Conservation (phyloP, 2,113 vertebrate genomes). For the Notiomystis cincta region DNA sequence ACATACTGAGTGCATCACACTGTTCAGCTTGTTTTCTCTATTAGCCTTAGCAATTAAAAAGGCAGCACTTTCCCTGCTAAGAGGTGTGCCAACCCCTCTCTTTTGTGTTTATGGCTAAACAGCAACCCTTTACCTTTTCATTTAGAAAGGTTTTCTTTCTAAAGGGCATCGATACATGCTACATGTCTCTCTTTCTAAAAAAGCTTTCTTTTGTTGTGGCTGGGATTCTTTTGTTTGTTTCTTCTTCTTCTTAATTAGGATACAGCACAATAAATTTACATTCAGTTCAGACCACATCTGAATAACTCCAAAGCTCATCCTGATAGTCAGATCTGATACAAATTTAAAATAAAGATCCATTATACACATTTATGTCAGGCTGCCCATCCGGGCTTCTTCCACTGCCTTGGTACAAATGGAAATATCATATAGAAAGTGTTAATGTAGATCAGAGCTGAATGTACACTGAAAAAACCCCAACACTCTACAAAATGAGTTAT, state of each 20-base stretch:
- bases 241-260: neutral
- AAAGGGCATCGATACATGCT: neutral
- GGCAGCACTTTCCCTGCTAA: constrained; percentile 17
- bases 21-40: constrained; percentile 41
- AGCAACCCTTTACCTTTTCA: constrained; percentile 23
- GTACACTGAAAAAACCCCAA: neutral
- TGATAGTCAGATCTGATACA: neutral
- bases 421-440: neutral
- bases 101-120: neutral
- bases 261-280: neutral
- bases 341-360: neutral
- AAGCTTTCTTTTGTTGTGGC: neutral
- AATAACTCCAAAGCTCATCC: neutral
- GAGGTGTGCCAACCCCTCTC: neutral
- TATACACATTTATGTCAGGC: neutral
- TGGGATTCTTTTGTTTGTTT: neutral
- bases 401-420: neutral
- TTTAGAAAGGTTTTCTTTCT: neutral
- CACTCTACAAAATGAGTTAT: neutral
- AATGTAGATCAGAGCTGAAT: neutral
- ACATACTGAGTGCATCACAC: neutral
- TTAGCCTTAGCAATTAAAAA: constrained; percentile 52
- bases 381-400: neutral
- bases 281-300: neutral
- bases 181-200: neutral